phyloP scores from a whole-genome alignment of 2,113 vertebrate genomes.

The Smithornis capensis region DNA sequence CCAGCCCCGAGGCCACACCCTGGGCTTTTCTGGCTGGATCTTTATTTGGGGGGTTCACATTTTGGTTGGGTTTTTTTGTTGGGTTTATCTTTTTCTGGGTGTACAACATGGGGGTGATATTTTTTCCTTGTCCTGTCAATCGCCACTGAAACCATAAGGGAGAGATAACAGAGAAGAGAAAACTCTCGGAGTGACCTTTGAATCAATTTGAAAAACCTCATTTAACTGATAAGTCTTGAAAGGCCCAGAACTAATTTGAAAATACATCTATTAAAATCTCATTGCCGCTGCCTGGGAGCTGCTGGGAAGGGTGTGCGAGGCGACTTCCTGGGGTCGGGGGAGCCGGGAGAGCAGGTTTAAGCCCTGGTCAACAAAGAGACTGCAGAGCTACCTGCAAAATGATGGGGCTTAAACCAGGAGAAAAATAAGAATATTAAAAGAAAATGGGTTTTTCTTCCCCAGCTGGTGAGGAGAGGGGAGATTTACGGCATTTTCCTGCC shows the following conservation, averaged over 20 bases:
- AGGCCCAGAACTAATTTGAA: slow-evolving; percentile 74
- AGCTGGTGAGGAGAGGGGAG: not conserved
- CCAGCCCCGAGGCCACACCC: rapidly evolving
- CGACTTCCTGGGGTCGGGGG: slow-evolving; percentile 11
- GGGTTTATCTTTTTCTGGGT: not conserved
- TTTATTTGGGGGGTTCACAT: not conserved
- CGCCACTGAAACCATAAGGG: slow-evolving; percentile 53
- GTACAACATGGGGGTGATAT: not conserved
- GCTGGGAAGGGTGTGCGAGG: slow-evolving; percentile 28
- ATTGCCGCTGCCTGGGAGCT: slow-evolving; percentile 51
- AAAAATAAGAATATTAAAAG: not conserved
- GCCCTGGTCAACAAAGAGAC: slow-evolving; percentile 52
- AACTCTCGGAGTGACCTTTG: slow-evolving; percentile 69
- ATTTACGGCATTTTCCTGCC: slow-evolving; percentile 24
- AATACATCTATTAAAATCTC: slow-evolving; percentile 75
- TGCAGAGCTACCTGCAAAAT: not conserved
- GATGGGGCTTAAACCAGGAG: not conserved
- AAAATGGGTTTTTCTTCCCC: not conserved
- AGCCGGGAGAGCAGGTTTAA: slow-evolving; percentile 31
- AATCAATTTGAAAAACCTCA: slow-evolving; percentile 66
- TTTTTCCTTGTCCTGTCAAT: not conserved
- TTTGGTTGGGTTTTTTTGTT: not conserved
- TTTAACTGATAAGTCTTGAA: slow-evolving; percentile 77
- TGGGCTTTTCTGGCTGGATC: not conserved
- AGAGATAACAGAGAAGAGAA: slow-evolving; percentile 59